Evolutionary conservation across 2,113 vertebrate species (phyloP).

Genomic region (Athene cunicularia): DNA sequence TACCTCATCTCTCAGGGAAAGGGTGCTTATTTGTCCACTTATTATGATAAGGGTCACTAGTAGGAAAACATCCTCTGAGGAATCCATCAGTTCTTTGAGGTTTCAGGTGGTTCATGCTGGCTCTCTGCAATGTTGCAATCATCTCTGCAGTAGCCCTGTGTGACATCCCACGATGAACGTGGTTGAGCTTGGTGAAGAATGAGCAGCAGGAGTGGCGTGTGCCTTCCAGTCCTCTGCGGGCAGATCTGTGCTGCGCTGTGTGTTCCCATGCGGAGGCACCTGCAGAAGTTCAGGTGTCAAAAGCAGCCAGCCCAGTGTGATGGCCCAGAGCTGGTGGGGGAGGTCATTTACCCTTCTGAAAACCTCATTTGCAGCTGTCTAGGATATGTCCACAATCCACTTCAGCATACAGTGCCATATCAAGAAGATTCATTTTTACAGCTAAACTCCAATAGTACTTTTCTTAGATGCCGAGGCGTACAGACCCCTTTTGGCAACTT

Average conservation of each 20-base stretch:
- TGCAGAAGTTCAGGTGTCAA: background rate
- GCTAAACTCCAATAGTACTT: background rate
- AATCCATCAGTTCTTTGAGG: background rate
- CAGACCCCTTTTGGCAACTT: background rate
- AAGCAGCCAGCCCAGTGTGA: background rate
- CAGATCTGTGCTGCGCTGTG: accelerated
- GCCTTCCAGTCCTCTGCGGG: background rate
- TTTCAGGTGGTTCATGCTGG: accelerated
- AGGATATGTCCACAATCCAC: background rate
- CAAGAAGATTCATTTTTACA: background rate
- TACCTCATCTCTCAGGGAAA: background rate
- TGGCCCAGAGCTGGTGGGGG: background rate
- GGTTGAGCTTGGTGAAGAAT: background rate
- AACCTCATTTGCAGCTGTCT: background rate
- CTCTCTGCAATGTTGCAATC: background rate
- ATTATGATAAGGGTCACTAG: background rate
- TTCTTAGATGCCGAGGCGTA: background rate
- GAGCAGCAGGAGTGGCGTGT: background rate
- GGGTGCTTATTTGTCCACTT: background rate
- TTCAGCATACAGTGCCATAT: accelerated
- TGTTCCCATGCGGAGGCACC: background rate
- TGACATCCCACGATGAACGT: accelerated
- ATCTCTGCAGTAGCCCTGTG: accelerated
- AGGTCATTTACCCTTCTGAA: background rate
- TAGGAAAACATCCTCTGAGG: background rate